phyloP scores from a whole-genome alignment of 2,113 vertebrate genomes.

The Phoxinus phoxinus region DNA sequence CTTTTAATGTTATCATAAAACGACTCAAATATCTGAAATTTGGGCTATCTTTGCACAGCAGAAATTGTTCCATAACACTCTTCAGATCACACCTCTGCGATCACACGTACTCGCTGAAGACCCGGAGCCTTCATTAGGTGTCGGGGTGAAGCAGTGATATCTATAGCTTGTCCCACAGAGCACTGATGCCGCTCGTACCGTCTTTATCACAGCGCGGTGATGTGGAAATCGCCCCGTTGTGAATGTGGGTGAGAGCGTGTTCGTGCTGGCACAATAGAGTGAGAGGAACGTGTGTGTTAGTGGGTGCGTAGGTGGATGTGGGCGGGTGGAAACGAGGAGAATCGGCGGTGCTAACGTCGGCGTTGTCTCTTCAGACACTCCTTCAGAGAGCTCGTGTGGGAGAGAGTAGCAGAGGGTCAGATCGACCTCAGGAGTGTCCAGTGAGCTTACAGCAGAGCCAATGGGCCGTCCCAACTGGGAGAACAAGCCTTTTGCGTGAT shows the following conservation, averaged over 20 bases:
- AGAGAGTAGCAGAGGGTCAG: slow-evolving; percentile 13
- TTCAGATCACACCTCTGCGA: slow-evolving; percentile 31
- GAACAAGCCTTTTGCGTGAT: neutral
- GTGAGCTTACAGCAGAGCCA: neutral
- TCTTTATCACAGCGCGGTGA: slow-evolving; percentile 4
- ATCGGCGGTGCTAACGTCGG: slow-evolving; percentile 32
- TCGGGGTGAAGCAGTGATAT: slow-evolving; percentile 23
- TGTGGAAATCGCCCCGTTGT: slow-evolving; percentile 43
- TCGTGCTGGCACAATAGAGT: slow-evolving; percentile 12
- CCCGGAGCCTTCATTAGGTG: neutral
- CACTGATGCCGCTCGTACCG: neutral
- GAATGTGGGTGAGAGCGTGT: slow-evolving; percentile 24
- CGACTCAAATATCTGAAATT: neutral
- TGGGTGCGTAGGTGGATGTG: slow-evolving; percentile 24
- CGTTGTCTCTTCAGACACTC: slow-evolving; percentile 49
- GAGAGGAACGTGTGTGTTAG: slow-evolving; percentile 15
- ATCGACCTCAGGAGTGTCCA: neutral
- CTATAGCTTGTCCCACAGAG: slow-evolving; percentile 4
- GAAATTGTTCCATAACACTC: neutral
- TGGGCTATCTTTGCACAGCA: neutral
- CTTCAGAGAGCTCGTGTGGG: slow-evolving; percentile 48
- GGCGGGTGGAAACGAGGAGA: slow-evolving; percentile 35
- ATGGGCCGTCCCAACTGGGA: neutral
- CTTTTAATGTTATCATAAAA: neutral
- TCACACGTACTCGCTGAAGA: slow-evolving; percentile 23